These are phyloP conservation scores for Nycticebus coucang DNA, from an alignment of 2,113 vertebrate species.

Conservation along the genomic window DNA sequence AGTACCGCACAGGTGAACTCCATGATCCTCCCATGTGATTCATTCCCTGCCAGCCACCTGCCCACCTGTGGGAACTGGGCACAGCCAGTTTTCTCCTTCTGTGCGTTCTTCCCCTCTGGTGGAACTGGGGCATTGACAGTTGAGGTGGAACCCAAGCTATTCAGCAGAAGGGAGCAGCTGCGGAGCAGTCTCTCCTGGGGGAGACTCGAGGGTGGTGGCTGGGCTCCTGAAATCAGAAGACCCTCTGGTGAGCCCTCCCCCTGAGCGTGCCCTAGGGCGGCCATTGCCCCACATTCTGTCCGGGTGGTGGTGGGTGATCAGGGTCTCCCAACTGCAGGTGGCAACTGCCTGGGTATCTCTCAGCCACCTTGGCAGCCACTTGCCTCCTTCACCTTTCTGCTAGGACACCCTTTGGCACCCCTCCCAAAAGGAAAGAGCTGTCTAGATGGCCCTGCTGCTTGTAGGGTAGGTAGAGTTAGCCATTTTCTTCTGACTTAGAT, in stretches of 20 bases:
- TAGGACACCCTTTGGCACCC: not conserved
- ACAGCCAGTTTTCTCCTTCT: constrained; percentile 6
- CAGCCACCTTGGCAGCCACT: not conserved
- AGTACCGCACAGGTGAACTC: not conserved
- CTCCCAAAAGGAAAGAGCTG: not conserved
- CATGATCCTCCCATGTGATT: not conserved
- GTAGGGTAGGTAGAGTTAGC: not conserved
- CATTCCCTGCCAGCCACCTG: not conserved
- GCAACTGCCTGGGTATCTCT: not conserved
- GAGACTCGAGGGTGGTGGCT: not conserved
- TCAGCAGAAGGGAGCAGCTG: not conserved
- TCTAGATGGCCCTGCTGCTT: not conserved
- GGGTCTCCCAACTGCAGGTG: not conserved
- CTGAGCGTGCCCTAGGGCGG: not conserved
- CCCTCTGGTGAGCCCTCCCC: not conserved
- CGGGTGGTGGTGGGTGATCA: not conserved
- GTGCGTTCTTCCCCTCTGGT: not conserved
- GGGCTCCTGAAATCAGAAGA: not conserved
- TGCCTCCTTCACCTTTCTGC: not conserved
- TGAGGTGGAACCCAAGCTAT: not conserved
- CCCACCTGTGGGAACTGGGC: constrained; percentile 58
- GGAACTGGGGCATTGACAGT: not conserved
- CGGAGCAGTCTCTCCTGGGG: accelerated
- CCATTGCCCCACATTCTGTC: accelerated
- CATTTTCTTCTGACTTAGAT: not conserved